phyloP scores from a whole-genome alignment of 2,888 invertebrate species.

The Matsumyia berberina region DNA sequence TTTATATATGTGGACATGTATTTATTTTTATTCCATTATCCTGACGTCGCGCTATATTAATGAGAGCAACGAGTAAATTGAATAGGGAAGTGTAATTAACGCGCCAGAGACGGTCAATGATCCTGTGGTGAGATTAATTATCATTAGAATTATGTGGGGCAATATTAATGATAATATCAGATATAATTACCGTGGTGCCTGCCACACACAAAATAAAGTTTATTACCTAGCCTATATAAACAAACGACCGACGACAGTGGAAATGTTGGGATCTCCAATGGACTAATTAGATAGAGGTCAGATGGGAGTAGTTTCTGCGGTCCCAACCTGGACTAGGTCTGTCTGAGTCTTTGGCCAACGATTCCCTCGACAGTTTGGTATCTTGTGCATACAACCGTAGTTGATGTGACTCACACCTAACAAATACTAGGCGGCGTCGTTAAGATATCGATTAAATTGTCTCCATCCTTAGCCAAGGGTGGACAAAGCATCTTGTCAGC shows the following conservation, averaged over 20 bases:
- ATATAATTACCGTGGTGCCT: slow-evolving; percentile 18
- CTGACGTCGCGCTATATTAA: slow-evolving; percentile 22
- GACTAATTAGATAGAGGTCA: too few relatives aligned
- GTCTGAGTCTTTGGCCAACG: too few relatives aligned
- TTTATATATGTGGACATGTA: slow-evolving; percentile 11
- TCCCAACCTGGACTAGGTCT: too few relatives aligned
- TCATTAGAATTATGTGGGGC: slow-evolving; percentile 32
- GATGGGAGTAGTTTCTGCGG: too few relatives aligned
- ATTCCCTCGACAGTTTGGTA: too few relatives aligned
- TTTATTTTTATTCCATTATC: slow-evolving; percentile 43
- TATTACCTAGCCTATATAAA: neutral
- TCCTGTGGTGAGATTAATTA: slow-evolving; percentile 54
- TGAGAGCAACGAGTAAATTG: slow-evolving; percentile 35
- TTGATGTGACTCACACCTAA: too few relatives aligned
- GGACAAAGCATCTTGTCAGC: too few relatives aligned
- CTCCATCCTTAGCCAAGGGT: too few relatives aligned
- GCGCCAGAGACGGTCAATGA: slow-evolving; percentile 6
- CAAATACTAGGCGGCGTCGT: too few relatives aligned
- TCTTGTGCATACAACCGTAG: too few relatives aligned
- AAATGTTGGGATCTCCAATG: too few relatives aligned
- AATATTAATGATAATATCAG: slow-evolving; percentile 35
- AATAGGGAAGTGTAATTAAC: slow-evolving; percentile 11
- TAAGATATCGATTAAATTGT: too few relatives aligned
- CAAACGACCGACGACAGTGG: neutral
- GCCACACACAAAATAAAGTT: slow-evolving; percentile 1